Evolutionary conservation across 2,113 vertebrate genomes (phyloP).

Genomic region (Hemichromis elongatus): DNA sequence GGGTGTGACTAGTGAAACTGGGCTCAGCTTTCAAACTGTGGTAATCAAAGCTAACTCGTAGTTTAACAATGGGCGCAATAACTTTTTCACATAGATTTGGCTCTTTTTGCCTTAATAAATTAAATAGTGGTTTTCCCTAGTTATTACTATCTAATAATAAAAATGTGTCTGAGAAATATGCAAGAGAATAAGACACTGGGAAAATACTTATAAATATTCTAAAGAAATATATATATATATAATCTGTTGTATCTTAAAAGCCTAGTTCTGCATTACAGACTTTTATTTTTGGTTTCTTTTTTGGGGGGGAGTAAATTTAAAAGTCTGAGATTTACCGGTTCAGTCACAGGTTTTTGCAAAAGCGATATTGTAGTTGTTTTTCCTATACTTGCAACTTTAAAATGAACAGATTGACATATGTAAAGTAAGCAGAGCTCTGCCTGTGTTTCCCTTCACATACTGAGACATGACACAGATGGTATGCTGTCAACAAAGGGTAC

Average conservation of each 20-base stretch:
- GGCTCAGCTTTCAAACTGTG: background rate
- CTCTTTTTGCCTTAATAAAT: background rate
- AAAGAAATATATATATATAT: too few species aligned
- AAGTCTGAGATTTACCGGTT: background rate
- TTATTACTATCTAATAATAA: background rate
- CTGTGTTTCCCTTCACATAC: background rate
- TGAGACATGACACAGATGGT: constrained; percentile 3
- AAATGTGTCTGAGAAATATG: background rate
- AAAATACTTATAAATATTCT: background rate
- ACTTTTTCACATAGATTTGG: background rate
- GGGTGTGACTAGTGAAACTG: background rate
- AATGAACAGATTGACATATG: background rate
- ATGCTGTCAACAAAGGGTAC: background rate
- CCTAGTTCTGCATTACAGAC: background rate
- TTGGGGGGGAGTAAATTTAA: rapidly evolving
- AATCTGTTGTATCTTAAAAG: background rate
- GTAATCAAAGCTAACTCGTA: background rate
- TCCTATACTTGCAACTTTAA: background rate
- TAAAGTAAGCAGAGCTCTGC: background rate
- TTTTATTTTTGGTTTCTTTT: background rate
- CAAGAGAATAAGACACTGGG: background rate
- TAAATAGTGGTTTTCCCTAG: background rate
- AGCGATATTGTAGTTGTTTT: background rate
- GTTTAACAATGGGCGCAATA: background rate
- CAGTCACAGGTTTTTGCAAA: background rate